phyloP scores from a whole-genome alignment of 1,140 invertebrate species.

The Cataglyphis hispanica region DNA sequence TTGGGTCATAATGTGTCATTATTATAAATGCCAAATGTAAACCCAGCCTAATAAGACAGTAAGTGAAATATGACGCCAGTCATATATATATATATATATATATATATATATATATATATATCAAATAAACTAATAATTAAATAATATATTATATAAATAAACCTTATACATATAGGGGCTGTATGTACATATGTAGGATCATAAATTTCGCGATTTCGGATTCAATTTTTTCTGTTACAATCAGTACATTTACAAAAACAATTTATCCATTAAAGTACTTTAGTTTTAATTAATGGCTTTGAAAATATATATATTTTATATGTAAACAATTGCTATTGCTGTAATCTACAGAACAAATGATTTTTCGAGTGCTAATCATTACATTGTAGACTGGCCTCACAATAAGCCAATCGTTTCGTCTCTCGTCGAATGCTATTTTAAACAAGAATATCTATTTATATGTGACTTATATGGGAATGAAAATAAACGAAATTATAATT shows the following conservation, averaged over 20 bases:
- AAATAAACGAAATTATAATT: constrained; percentile 72
- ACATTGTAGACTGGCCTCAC: constrained; percentile 57
- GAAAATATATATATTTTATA: background rate
- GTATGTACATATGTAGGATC: background rate
- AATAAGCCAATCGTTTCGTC: constrained; percentile 53
- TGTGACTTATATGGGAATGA: constrained; percentile 74
- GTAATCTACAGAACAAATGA: background rate
- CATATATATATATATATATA: constrained; percentile 9
- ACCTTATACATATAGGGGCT: background rate
- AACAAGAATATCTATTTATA: constrained; percentile 53
- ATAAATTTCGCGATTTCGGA: constrained; percentile 11
- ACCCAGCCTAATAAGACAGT: constrained; percentile 65
- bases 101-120: constrained; percentile 2
- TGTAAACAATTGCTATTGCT: background rate
- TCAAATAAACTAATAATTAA: constrained; percentile 13
- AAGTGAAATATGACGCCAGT: constrained; percentile 58
- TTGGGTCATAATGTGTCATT: constrained; percentile 35
- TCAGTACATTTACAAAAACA: constrained; percentile 29
- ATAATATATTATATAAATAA: constrained; percentile 2
- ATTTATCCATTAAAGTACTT: background rate
- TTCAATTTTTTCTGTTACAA: background rate
- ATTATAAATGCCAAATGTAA: constrained; percentile 73
- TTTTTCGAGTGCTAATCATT: constrained; percentile 35
- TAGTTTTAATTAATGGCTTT: background rate
- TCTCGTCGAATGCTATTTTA: constrained; percentile 65